Conservation (phyloP, 1,140 invertebrate species). For the Drosophila orena region DNA sequence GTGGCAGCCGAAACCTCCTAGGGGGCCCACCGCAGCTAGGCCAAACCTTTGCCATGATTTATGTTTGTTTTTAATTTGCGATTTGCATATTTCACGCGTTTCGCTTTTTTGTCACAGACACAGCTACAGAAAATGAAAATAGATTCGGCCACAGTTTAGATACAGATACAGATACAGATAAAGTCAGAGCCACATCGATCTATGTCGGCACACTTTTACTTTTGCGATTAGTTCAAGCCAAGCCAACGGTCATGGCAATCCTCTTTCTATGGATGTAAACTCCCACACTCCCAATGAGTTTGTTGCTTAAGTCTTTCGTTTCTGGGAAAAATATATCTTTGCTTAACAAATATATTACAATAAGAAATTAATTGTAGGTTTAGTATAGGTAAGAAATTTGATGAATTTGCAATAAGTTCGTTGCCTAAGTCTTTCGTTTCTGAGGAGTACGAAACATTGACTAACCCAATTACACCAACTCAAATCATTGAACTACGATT, state of each 20-base stretch:
- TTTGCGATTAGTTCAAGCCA: slow-evolving; percentile 65
- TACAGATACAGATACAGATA: slow-evolving; percentile 27
- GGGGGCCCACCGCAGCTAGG: slow-evolving; percentile 20
- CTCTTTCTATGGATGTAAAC: slow-evolving; percentile 6
- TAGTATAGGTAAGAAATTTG: no score
- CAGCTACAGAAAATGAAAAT: slow-evolving; percentile 29
- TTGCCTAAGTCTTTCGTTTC: slow-evolving; percentile 75
- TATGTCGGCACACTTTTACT: slow-evolving; percentile 78
- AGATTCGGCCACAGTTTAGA: slow-evolving; percentile 37
- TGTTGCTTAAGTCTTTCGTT: slow-evolving; percentile 72
- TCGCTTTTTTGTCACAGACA: slow-evolving; percentile 72
- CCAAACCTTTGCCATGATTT: slow-evolving; percentile 58
- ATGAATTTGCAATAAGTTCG: slow-evolving; percentile 16
- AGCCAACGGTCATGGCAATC: slow-evolving; percentile 45
- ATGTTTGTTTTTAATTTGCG: slow-evolving; percentile 75
- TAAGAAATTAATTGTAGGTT: no score
- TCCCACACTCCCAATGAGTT: slow-evolving; percentile 49
- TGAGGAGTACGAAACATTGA: no score
- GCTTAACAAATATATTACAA: no score
- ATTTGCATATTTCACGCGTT: slow-evolving; percentile 82
- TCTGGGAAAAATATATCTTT: neutral
- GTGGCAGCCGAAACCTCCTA: slow-evolving; percentile 44
- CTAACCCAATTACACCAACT: no score
- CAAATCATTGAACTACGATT: no score
- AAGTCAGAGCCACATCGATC: slow-evolving; percentile 57